Evolutionary conservation across 2,888 invertebrate genomes (phyloP), one percentile per base, ranked within the genome.

Genomic region (Cyaniris semiargus): DNA sequence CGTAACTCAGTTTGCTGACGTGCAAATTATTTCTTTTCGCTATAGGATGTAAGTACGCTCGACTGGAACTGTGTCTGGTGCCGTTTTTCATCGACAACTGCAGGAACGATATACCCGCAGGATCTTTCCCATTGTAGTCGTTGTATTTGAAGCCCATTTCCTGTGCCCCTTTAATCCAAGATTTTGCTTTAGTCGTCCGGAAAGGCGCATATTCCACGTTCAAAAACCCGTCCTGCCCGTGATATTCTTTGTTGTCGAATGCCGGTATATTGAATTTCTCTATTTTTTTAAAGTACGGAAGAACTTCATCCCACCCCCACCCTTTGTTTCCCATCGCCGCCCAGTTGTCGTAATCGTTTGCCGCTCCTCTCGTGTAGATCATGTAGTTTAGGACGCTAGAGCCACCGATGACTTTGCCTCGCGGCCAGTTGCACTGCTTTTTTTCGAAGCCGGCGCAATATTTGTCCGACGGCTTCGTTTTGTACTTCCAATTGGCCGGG

Each of bases 341-440:
- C 98, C 98, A 98, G 5, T 93, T 89, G 84, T 98, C 96, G 86
- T 96, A 98, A 84, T 98, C 97, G 4, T 93, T 88, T 0, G 94
- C 93, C 82, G 96, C 95, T 15, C 97, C 97, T 79, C 97, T 90
- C 0, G 96, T 96, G 83, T 96, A 97, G 83, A 96, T 95, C 97
- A 98, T 97, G 82, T 96, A 96, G 86, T 98, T 98, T 13, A 97
- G 90, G 0, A 96, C 96, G 80, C 96, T 96, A 10, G 96, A 96
- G 1, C 98, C 98, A 7, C 98, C 98, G 85, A 98, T 94, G 0
- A 97, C 96, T 87, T 96, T 97, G 3, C 97, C 98, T 79, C 96
- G 92, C 0, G 97, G 97, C 96, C 96, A 97, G 82, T 96, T 95
- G 86, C 97, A 97, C 79, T 96, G 96, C 81, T 95, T 94, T 81